Conservation (phyloP, 2,113 vertebrate genomes). For the Corapipo altera region DNA sequence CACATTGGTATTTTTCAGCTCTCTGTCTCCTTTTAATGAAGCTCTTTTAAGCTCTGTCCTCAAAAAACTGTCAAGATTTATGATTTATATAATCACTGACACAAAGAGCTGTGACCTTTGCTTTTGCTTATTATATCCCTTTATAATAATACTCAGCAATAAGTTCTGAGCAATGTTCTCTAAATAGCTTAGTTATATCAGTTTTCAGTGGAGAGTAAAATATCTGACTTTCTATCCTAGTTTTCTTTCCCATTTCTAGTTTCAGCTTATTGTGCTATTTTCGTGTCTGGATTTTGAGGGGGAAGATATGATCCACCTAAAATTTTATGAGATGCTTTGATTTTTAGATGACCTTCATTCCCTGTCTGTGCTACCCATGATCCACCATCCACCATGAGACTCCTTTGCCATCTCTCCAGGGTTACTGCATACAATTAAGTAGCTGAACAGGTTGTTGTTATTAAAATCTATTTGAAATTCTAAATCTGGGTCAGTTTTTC, state of each 20-base stretch:
- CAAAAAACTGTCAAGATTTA: not conserved
- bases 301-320: not conserved
- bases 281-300: not conserved
- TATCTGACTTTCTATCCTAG: not conserved
- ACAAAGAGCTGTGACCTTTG: not conserved
- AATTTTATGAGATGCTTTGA: not conserved
- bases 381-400: not conserved
- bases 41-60: not conserved
- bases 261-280: not conserved
- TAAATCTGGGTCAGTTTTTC: not conserved
- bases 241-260: not conserved
- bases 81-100: not conserved
- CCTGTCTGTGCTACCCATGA: fast-evolving
- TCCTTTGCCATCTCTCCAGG: not conserved
- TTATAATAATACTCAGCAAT: not conserved
- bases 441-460: not conserved
- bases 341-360: not conserved
- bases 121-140: not conserved
- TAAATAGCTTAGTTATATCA: not conserved
- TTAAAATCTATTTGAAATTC: not conserved
- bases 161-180: not conserved
- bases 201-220: not conserved
- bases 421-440: not conserved
- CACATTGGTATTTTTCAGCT: not conserved
- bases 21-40: not conserved